A percentile compares a stretch with the other conserved stretches of the same genome.
Conservation (phyloP, 2,797 vertebrate genomes). For the Dromococcyx pavoninus region DNA sequence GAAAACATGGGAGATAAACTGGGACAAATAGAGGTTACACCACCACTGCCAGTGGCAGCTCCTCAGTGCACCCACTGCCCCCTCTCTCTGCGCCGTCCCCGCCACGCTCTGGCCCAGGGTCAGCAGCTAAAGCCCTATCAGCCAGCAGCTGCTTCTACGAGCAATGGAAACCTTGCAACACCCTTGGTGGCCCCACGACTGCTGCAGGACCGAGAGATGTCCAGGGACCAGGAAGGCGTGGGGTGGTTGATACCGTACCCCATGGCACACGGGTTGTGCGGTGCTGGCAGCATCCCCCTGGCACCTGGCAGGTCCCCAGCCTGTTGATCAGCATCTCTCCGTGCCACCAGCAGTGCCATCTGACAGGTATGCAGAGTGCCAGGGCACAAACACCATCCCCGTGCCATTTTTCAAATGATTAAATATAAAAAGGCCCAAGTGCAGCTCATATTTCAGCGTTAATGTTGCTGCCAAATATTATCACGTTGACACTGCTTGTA, state of each 20-base stretch:
- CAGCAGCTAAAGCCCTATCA: not conserved
- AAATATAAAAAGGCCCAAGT: constrained; percentile 6
- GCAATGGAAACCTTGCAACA: not conserved
- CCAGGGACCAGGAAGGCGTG: rapidly evolving
- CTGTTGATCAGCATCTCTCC: not conserved
- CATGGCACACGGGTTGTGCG: rapidly evolving
- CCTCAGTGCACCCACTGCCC: rapidly evolving
- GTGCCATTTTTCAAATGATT: constrained; percentile 13
- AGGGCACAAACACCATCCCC: not conserved
- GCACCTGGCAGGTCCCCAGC: not conserved
- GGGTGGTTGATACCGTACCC: rapidly evolving
- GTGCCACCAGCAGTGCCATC: rapidly evolving
- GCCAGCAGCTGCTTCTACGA: rapidly evolving
- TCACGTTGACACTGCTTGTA: not conserved
- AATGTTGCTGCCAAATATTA: constrained; percentile 59
- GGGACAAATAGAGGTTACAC: rapidly evolving
- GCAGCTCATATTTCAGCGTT: constrained; percentile 41
- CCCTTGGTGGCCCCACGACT: not conserved
- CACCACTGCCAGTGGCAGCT: not conserved
- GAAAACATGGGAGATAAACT: no score
- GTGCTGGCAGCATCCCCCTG: not conserved
- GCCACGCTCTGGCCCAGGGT: not conserved
- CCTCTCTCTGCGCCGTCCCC: not conserved
- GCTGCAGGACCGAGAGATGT: not conserved
- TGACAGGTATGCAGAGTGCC: not conserved